Evolutionary conservation across 2,888 invertebrate genomes (phyloP).

Genomic region (Lathronympha strigana): DNA sequence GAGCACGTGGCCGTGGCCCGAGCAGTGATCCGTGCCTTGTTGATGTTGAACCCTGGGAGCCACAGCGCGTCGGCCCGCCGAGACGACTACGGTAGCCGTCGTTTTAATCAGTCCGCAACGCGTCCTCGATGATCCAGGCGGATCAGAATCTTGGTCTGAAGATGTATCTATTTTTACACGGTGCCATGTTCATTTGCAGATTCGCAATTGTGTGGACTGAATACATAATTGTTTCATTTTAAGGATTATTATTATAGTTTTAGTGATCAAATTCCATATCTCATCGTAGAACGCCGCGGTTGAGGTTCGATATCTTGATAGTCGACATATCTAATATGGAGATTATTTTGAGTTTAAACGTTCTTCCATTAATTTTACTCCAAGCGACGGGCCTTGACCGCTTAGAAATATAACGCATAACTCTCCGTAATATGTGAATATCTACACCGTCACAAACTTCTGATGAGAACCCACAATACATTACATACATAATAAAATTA

Average conservation of each 20-base stretch:
- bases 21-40: constrained; percentile 43
- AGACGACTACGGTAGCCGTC: constrained; percentile 26
- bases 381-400: constrained; percentile 20
- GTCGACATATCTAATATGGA: constrained; percentile 12
- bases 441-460: constrained; percentile 25
- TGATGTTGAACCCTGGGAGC: no score
- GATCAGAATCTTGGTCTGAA: no score
- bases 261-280: constrained; percentile 32
- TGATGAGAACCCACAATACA: constrained; percentile 23
- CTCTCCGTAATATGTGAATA: not conserved
- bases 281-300: constrained; percentile 20
- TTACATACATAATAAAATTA: constrained; percentile 28
- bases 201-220: constrained; percentile 39
- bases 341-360: constrained; percentile 19
- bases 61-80: not conserved
- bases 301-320: constrained; percentile 18
- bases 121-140: constrained; percentile 17
- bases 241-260: constrained; percentile 37
- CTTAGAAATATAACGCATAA: constrained; percentile 8
- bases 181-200: constrained; percentile 41
- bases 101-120: constrained; percentile 25
- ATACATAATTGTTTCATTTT: constrained; percentile 37
- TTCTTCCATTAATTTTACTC: constrained; percentile 32
- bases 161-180: constrained; percentile 33
- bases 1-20: constrained; percentile 45